Evolutionary conservation across 2,888 invertebrate species (phyloP).

Genomic region (Parochlus steinenii): DNA sequence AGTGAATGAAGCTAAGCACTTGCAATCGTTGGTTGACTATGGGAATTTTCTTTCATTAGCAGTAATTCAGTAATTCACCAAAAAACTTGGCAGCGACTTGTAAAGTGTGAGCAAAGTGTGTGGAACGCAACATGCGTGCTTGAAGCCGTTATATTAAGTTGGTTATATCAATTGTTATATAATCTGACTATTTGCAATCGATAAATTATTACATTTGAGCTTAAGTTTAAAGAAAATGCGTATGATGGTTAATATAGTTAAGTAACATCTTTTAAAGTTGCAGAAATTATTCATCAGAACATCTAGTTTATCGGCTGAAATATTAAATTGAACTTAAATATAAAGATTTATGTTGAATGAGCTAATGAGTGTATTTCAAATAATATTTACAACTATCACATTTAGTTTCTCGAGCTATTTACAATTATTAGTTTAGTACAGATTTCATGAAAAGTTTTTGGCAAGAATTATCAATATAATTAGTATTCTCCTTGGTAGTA

Average conservation of each 20-base stretch:
- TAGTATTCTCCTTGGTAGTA: background rate
- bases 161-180: too few species aligned
- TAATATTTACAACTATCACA: background rate
- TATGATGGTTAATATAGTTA: background rate
- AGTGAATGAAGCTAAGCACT: too few species aligned
- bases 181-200: background rate
- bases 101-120: too few species aligned
- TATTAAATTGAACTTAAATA: background rate
- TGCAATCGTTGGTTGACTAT: too few species aligned
- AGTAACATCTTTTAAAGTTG: background rate
- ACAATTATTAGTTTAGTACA: background rate
- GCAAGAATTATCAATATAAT: background rate
- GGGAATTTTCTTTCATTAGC: too few species aligned
- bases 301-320: background rate
- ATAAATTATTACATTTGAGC: background rate
- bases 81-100: too few species aligned
- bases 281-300: background rate
- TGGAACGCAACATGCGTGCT: too few species aligned
- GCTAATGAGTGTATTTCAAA: background rate
- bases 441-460: background rate
- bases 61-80: too few species aligned
- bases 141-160: too few species aligned
- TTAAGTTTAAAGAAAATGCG: background rate
- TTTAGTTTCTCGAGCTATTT: too few species aligned
- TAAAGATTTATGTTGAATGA: background rate